Percentiles rank a stretch among this genome's conserved stretches.
These are phyloP conservation scores for Hippocampus barbouri DNA, from an alignment of 2,113 vertebrate species.

Conservation along the genomic window DNA sequence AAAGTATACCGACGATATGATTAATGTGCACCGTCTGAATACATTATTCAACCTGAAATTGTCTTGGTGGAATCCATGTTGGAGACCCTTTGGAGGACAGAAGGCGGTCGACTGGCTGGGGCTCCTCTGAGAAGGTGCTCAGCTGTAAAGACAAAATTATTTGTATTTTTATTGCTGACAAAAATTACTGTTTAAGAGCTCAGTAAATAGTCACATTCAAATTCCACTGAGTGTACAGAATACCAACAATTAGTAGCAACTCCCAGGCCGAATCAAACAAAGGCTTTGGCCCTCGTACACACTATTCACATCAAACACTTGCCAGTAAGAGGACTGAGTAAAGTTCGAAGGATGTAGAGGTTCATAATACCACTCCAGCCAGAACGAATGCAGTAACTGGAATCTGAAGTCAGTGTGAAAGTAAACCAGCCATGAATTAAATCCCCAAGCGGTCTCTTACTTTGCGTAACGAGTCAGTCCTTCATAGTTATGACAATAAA, in stretches of 20 bases:
- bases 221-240: slow-evolving; percentile 32
- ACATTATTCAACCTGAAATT: slow-evolving; percentile 76
- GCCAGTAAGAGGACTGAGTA: slow-evolving; percentile 27
- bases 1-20: neutral
- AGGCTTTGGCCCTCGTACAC: slow-evolving; percentile 38
- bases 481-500: neutral
- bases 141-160: slow-evolving; percentile 46
- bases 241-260: slow-evolving; percentile 8
- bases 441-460: too few relatives aligned
- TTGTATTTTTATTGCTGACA: slow-evolving; percentile 14
- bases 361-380: slow-evolving; percentile 11
- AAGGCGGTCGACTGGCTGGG: slow-evolving; percentile 76
- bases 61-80: slow-evolving; percentile 86
- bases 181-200: slow-evolving; percentile 23
- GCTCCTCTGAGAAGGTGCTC: slow-evolving; percentile 83
- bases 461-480: too few relatives aligned
- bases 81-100: slow-evolving; percentile 82
- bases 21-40: neutral
- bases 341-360: slow-evolving; percentile 9
- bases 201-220: slow-evolving; percentile 46
- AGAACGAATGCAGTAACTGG: too few relatives aligned
- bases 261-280: slow-evolving; percentile 40
- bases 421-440: too few relatives aligned
- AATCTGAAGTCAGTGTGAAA: too few relatives aligned
- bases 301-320: slow-evolving; percentile 51